A percentile compares a stretch with the other conserved stretches of the same genome.
Evolutionary conservation across 2,797 vertebrate species (phyloP).

Genomic region (Melanotaenia trifasciata): DNA sequence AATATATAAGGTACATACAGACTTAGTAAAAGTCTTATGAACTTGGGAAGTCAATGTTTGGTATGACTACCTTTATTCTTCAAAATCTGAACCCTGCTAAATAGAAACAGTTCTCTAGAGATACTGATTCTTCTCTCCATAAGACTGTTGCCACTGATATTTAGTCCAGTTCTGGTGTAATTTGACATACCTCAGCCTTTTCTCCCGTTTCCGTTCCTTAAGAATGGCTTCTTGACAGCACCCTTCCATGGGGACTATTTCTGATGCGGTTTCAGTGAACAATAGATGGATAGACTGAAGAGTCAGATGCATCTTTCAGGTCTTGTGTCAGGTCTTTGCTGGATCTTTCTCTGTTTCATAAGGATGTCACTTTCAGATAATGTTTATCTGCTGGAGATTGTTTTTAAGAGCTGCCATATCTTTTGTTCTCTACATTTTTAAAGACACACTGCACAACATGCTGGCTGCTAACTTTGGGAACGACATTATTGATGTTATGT

Average conservation of each 20-base stretch:
- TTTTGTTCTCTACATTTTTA: too few species aligned
- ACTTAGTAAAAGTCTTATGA: background rate
- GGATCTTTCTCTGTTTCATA: background rate
- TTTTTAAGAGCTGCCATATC: too few species aligned
- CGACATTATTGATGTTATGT: too few species aligned
- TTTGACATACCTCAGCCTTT: background rate
- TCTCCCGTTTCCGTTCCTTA: background rate
- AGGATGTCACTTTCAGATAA: background rate
- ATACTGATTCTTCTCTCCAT: background rate
- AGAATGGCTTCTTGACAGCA: background rate
- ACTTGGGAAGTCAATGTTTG: background rate
- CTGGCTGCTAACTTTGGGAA: too few species aligned
- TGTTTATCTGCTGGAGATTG: background rate
- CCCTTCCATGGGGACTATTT: too few species aligned
- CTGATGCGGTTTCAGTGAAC: too few species aligned
- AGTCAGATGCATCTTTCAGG: too few species aligned
- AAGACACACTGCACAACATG: too few species aligned
- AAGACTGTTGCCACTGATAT: background rate
- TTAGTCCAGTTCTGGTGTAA: background rate
- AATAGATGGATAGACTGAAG: too few species aligned
- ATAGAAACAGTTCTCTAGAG: background rate
- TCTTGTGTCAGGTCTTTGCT: background rate
- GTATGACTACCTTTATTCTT: background rate
- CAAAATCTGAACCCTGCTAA: too few species aligned
- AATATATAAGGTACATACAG: background rate